A percentile compares a stretch with the other conserved stretches of the same genome.
Evolutionary conservation across 2,797 vertebrate species (phyloP).

Genomic region (Toxotes lorentzi): DNA sequence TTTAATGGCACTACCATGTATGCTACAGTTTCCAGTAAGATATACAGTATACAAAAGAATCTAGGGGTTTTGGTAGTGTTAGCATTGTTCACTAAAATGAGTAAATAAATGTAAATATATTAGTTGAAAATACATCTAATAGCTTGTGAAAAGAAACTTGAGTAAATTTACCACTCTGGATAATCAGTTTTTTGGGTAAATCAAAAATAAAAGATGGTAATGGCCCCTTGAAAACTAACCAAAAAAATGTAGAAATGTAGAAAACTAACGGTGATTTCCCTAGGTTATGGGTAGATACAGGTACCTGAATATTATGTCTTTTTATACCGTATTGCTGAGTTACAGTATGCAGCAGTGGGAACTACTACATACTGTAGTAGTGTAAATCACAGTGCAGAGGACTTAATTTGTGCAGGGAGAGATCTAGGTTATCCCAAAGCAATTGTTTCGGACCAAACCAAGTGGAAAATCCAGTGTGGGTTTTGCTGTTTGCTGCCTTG

Average conservation of each 20-base stretch:
- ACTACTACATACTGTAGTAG: constrained; percentile 16
- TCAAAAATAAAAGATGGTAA: background rate
- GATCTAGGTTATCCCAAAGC: constrained; percentile 82
- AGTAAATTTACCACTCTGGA: background rate
- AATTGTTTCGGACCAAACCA: constrained; percentile 82
- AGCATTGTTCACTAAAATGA: background rate
- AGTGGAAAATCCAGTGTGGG: constrained; percentile 81
- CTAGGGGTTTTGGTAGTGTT: background rate
- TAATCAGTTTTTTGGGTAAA: background rate
- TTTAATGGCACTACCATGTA: background rate
- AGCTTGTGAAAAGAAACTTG: background rate
- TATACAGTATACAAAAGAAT: background rate
- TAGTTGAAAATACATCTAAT: background rate
- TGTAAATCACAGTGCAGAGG: constrained; percentile 61
- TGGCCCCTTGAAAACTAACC: background rate
- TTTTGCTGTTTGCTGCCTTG: constrained; percentile 75
- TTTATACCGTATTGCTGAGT: constrained; percentile 7
- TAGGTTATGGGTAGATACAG: background rate
- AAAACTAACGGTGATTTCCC: background rate
- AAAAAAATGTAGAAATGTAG: background rate
- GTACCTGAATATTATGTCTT: background rate
- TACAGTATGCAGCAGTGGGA: constrained; percentile 3
- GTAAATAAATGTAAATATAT: background rate
- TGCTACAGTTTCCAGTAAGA: background rate
- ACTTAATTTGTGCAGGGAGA: constrained; percentile 69